Base-by-base conservation (phyloP, 2,888 invertebrate genomes). In the Agrilus cyanescens region DNA sequence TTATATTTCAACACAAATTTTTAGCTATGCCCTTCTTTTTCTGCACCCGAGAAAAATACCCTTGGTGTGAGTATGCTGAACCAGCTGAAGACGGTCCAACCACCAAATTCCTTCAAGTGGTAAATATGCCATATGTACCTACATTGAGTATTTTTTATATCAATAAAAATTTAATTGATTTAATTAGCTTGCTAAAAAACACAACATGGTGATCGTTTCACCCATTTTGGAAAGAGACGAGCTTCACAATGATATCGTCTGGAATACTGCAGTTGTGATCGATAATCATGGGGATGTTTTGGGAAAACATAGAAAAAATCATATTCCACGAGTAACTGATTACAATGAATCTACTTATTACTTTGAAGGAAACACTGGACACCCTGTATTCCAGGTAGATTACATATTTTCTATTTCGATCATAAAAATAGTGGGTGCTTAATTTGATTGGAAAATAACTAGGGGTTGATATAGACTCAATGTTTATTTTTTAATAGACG, bases 261-360 rank as follows among this genome's bases (percentile, higher is more conserved):
- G 95, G 90, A 98, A 98, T 64, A 91, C 96, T 0, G 82, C 86
- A 16, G 95, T 95, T 0, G 81, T 98, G 0, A 88, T 98, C 43
- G 85, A 87, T 41, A 83, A 85, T 54, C 76, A 76, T 45, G 97
- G 98, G 0, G 71, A 73, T 12, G 80, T 86, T 35, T 61, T 97
- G 52, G 98, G 98, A 1, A 96, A 94, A 68, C 88, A 94, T 56
- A 76, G 97, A n/a, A 98, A 98, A 64, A 98, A 98, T 66, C 98
- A 98, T 65, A 89, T 98, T 53, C 98, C 98, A 0, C 76, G 96
- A 51, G 85, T 95, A 18, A 96, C 95, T 0, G 96, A 96, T 65
- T 98, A 96, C 62, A 96, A 94, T 61, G 98, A 98, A 69, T 91
- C 90, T 0, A 85, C 86, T 4, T 98, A 94, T 64, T 98, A 97